Conservation (phyloP, 2,888 invertebrate genomes). For the Nycteola revayana region DNA sequence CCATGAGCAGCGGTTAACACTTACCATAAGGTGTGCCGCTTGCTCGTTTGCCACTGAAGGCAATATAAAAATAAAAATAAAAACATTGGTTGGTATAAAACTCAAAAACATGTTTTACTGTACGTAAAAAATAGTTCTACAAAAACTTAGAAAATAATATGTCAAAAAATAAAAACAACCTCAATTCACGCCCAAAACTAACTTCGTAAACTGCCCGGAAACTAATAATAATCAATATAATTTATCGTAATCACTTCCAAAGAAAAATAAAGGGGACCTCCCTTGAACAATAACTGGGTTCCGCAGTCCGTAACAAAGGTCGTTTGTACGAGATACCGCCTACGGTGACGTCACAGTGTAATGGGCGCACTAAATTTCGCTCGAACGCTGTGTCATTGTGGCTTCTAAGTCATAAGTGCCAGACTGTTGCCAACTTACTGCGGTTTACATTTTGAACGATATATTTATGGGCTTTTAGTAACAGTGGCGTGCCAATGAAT, state of each 20-base stretch:
- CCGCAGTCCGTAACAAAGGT: slow-evolving; percentile 41
- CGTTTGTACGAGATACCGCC: slow-evolving; percentile 42
- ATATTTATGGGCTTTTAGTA: slow-evolving; percentile 22
- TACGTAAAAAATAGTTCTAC: too few relatives aligned
- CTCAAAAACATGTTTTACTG: too few relatives aligned
- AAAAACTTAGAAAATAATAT: too few relatives aligned
- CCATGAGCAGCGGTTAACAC: too few relatives aligned
- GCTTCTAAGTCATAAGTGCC: slow-evolving; percentile 35
- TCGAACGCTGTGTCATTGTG: slow-evolving; percentile 36
- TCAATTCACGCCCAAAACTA: slow-evolving; percentile 6
- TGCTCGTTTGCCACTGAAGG: too few relatives aligned
- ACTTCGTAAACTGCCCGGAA: slow-evolving; percentile 8
- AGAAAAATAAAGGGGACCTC: slow-evolving; percentile 26
- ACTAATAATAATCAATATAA: slow-evolving; percentile 27
- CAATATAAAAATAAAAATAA: too few relatives aligned
- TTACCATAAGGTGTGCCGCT: too few relatives aligned
- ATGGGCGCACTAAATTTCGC: slow-evolving; percentile 46
- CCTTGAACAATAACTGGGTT: slow-evolving; percentile 26
- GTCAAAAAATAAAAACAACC: too few relatives aligned
- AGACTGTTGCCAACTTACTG: slow-evolving; percentile 33
- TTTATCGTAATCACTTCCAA: slow-evolving; percentile 24
- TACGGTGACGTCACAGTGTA: slow-evolving; percentile 39
- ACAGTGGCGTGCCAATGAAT: too few relatives aligned
- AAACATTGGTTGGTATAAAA: too few relatives aligned
- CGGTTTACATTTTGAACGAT: slow-evolving; percentile 31